Base-by-base conservation (phyloP, 2,113 vertebrate genomes). In the Empidonax traillii region DNA sequence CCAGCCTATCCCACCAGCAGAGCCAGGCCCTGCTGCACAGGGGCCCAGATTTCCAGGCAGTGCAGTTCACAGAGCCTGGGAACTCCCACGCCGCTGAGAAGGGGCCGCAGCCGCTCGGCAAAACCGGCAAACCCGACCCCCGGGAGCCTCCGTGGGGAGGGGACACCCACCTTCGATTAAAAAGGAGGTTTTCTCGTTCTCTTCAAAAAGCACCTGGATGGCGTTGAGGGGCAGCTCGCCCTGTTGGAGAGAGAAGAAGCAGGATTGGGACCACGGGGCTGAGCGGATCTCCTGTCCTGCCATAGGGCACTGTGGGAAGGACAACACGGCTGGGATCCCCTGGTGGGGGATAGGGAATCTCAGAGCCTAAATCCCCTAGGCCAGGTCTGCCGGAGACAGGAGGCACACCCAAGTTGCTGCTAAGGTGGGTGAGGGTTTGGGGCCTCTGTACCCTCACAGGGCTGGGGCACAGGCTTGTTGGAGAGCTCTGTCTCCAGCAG, bases 161-260 rank as follows among this genome's bases (percentile, higher is more conserved):
- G 2, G 21, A 5, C 59, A 68, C 77, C 33, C 97, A 99, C 99
- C 99, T 99, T 99, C 98, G 10, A 99, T 99, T 82, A 98, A 97
- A 90, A 99, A 99, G 8, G 99, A 99, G 55, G 97, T 98, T 94
- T 99, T 98, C 35, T 99, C 98, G 2, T 98, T 98, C 94, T 99
- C 99, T 71, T 99, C 98, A 55, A 98, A 98, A 37, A 98, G 98
- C 94, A 99, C 98, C 27, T 97, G 98, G 68, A 99, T 96, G 94
- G 99, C 98, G 43, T 99, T 99, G 87, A 99, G 98, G 0, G 99
- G 98, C 92, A 99, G 98, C 97, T 99, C 99, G 4, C 99, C 99
- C 99, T 99, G 98, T 8, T 53, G 63, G 33, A 75, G 37, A 78
- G 49, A 92, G 46, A 72, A 44, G 43, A 72, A 44, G 43, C 14